Percentiles rank a stretch among this genome's conserved stretches.
These are phyloP conservation scores for Parnassius orleans DNA, from an alignment of 2,888 invertebrate genomes.

Conservation along the genomic window DNA sequence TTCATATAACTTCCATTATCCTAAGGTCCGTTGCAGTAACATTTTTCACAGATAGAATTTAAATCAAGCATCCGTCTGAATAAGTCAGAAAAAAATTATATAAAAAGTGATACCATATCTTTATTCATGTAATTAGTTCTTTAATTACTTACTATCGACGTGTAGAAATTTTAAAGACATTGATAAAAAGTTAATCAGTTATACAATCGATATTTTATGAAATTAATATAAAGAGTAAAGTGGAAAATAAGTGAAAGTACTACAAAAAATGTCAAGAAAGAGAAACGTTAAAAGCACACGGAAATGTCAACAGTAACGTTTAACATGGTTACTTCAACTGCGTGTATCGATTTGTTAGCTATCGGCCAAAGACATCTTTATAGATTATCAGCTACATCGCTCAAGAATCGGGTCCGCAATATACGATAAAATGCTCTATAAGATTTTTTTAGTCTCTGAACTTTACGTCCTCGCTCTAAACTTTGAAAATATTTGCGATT, in stretches of 20 bases:
- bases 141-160: background rate
- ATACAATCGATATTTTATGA: conserved; percentile 20
- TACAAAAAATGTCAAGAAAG: conserved; percentile 24
- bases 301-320: conserved; percentile 25
- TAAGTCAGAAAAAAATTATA: too few relatives aligned
- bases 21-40: too few relatives aligned
- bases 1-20: too few relatives aligned
- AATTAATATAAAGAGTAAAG: conserved; percentile 14
- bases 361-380: conserved; percentile 21
- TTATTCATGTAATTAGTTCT: too few relatives aligned
- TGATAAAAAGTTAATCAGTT: conserved; percentile 6
- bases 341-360: conserved; percentile 18
- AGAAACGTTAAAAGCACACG: conserved; percentile 21
- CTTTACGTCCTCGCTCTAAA: too few relatives aligned
- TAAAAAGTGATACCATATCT: too few relatives aligned
- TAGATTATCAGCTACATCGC: conserved; percentile 19
- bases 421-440: conserved; percentile 7
- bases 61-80: too few relatives aligned
- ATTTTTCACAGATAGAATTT: too few relatives aligned
- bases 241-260: conserved; percentile 24
- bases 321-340: conserved; percentile 15
- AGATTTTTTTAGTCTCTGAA: too few relatives aligned
- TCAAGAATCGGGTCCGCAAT: conserved; percentile 10
- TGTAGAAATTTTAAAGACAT: conserved; percentile 3
- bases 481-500: too few relatives aligned